phyloP scores from a whole-genome alignment of 2,113 vertebrate species.

The Chamaetylas fuelleborni region DNA sequence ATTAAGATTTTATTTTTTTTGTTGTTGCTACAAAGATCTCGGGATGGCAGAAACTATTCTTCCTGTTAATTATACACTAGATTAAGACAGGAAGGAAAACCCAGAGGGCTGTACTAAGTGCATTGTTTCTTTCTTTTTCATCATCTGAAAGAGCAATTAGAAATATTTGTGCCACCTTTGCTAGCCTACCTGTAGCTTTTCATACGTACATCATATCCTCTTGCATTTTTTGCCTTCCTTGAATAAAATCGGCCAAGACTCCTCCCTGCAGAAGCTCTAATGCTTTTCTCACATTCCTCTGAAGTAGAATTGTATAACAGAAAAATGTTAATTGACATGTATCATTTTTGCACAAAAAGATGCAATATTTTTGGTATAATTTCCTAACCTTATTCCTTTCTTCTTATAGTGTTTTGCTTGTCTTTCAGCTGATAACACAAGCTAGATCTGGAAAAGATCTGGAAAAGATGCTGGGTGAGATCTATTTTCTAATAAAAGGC shows the following conservation, averaged over 20 bases:
- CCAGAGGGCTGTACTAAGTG: not conserved
- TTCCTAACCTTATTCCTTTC: not conserved
- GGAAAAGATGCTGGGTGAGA: not conserved
- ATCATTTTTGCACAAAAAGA: not conserved
- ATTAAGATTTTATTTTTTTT: not conserved
- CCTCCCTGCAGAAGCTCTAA: not conserved
- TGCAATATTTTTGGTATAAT: not conserved
- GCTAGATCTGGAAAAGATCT: not conserved
- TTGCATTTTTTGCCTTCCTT: not conserved
- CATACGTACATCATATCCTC: not conserved
- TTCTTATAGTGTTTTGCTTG: not conserved
- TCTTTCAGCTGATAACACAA: not conserved
- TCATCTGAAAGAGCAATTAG: not conserved
- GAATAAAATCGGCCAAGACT: not conserved
- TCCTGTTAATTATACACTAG: not conserved
- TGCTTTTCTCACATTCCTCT: not conserved
- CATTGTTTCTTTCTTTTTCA: not conserved
- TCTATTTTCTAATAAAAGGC: not conserved
- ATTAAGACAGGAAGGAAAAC: not conserved
- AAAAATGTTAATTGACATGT: not conserved
- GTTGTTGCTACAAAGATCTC: not conserved
- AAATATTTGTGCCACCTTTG: not conserved
- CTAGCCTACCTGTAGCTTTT: not conserved
- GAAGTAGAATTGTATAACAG: not conserved
- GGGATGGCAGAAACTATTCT: not conserved